phyloP scores from a whole-genome alignment of 2,113 vertebrate species.

The Urocynchramus pylzowi region DNA sequence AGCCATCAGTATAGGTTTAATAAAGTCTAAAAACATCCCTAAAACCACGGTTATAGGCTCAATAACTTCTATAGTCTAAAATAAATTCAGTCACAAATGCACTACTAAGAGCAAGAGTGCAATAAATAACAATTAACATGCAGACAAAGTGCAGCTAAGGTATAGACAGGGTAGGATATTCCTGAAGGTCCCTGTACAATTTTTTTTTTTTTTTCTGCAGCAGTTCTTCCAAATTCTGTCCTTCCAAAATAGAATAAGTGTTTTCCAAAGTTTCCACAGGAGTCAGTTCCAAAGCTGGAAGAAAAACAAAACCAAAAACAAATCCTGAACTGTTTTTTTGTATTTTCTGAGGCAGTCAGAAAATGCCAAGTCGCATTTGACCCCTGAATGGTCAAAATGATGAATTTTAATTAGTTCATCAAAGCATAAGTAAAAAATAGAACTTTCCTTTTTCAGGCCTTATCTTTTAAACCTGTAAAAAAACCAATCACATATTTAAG shows the following conservation, averaged over 20 bases:
- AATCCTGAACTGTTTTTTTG: background rate
- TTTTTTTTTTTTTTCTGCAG: background rate
- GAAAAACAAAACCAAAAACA: background rate
- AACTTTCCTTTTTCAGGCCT: background rate
- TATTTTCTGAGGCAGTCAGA: background rate
- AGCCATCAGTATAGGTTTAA: background rate
- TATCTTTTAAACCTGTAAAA: background rate
- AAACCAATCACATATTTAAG: background rate
- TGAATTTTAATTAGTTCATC: background rate
- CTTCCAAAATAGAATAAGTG: background rate
- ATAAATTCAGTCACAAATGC: background rate
- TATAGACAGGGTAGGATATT: background rate
- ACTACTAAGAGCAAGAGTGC: background rate
- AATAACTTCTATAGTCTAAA: background rate
- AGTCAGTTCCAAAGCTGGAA: background rate
- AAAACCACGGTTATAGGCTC: background rate
- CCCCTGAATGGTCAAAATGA: rapidly evolving
- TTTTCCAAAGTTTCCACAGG: background rate
- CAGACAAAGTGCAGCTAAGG: background rate
- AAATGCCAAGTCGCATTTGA: background rate
- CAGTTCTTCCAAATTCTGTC: background rate
- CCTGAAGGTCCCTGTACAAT: background rate
- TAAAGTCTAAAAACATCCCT: background rate
- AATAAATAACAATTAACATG: background rate
- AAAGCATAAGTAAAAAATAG: background rate